Percentiles rank a stretch among this genome's conserved stretches.
Evolutionary conservation across 2,113 vertebrate species (phyloP).

Genomic region (Cygnus buccinator): DNA sequence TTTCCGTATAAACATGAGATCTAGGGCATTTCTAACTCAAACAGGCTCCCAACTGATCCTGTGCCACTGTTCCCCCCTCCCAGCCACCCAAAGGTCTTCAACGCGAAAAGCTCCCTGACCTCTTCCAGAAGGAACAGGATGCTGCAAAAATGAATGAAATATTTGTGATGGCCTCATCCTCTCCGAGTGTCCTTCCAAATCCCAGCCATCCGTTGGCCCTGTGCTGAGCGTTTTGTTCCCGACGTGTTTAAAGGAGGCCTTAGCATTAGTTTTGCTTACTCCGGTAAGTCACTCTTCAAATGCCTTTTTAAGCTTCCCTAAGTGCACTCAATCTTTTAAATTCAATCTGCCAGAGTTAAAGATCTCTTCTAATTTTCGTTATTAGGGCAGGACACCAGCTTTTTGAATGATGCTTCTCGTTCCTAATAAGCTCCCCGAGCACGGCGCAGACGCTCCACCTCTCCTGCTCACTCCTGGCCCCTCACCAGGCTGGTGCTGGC

Average conservation of each 20-base stretch:
- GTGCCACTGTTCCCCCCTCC: background rate
- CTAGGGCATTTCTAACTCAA: background rate
- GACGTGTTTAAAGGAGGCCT: background rate
- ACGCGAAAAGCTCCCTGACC: accelerated
- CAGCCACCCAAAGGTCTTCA: background rate
- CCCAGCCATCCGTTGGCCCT: background rate
- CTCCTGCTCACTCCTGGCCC: background rate
- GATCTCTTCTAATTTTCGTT: background rate
- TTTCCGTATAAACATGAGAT: background rate
- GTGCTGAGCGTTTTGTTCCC: slow-evolving; percentile 26
- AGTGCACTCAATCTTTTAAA: background rate
- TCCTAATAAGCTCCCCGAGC: background rate
- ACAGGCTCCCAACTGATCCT: background rate
- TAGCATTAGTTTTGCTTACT: background rate
- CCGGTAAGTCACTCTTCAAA: slow-evolving; percentile 20
- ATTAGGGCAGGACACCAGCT: background rate
- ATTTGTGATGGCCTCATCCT: background rate
- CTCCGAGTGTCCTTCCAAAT: slow-evolving; percentile 5
- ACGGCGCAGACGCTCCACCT: accelerated
- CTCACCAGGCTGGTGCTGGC: background rate
- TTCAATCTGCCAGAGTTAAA: background rate
- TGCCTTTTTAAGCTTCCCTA: background rate
- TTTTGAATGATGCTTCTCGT: background rate
- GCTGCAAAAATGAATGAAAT: slow-evolving; percentile 40
- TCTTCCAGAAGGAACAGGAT: slow-evolving; percentile 41